phyloP scores from a whole-genome alignment of 2,113 vertebrate genomes.

The Taurulus bubalis region DNA sequence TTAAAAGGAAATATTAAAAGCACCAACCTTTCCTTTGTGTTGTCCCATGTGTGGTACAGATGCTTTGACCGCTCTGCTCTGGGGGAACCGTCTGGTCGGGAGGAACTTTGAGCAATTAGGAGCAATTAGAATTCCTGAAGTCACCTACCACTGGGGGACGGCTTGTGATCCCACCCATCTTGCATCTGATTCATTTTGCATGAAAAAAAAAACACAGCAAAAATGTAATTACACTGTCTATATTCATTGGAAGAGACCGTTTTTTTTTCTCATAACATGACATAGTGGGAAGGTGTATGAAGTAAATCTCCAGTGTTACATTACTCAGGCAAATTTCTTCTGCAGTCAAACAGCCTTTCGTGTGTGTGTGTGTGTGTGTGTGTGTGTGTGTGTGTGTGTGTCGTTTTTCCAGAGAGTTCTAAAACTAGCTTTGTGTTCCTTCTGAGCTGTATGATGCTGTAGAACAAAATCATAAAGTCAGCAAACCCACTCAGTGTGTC shows the following conservation, averaged over 20 bases:
- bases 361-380: too few species aligned
- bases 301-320: not conserved
- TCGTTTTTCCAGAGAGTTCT: too few species aligned
- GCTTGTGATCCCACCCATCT: constrained; percentile 69
- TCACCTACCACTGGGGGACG: constrained; percentile 36
- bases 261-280: not conserved
- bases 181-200: not conserved
- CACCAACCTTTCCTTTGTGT: constrained; percentile 50
- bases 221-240: not conserved
- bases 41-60: constrained; percentile 15
- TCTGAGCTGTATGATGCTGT: too few species aligned
- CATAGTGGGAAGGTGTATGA: not conserved
- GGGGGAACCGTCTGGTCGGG: constrained; percentile 16
- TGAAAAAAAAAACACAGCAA: not conserved
- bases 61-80: constrained; percentile 26
- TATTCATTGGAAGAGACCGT: not conserved
- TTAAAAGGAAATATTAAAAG: not conserved
- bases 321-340: not conserved
- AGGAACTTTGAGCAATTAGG: constrained; percentile 64
- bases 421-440: too few species aligned
- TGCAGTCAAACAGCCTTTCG: too few species aligned
- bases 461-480: too few species aligned
- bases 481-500: too few species aligned
- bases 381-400: too few species aligned
- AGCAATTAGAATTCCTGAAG: constrained; percentile 70